Evolutionary conservation across 1,140 invertebrate species (phyloP).

Genomic region (Drosophila nikananu): DNA sequence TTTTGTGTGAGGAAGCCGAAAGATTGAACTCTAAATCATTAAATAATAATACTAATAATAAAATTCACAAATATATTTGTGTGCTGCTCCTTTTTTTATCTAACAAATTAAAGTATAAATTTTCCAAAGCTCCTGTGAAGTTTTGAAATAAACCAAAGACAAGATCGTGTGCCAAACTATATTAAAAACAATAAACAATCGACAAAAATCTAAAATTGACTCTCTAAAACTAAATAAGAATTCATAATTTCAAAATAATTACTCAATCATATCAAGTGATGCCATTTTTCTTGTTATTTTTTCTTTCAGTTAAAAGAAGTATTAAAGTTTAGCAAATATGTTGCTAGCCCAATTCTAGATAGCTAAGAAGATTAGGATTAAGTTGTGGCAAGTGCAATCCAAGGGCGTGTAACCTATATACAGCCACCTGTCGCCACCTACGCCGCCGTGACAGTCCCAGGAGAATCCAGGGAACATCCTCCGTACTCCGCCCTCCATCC

Average conservation of each 20-base stretch:
- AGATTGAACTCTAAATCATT: neutral
- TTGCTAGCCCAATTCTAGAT: constrained; percentile 70
- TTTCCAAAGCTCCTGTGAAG: neutral
- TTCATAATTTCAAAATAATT: neutral
- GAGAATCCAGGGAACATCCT: neutral
- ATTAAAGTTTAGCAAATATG: constrained; percentile 58
- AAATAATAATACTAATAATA: neutral
- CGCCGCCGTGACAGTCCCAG: neutral
- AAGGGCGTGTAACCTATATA: neutral
- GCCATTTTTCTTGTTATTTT: constrained; percentile 9
- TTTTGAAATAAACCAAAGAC: neutral
- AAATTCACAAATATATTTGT: neutral
- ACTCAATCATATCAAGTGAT: neutral
- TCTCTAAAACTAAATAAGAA: neutral
- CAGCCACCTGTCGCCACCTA: neutral
- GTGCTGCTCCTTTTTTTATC: neutral
- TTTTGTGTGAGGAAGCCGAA: too few relatives aligned
- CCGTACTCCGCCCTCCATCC: neutral
- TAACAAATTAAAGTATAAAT: neutral
- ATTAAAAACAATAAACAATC: neutral
- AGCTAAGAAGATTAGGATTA: constrained; percentile 20
- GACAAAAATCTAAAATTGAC: neutral
- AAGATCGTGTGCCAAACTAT: neutral
- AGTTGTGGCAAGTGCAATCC: constrained; percentile 6
- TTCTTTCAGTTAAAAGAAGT: constrained; percentile 56